Conservation (phyloP, 1,140 invertebrate genomes). For the Micrasema minimum region DNA sequence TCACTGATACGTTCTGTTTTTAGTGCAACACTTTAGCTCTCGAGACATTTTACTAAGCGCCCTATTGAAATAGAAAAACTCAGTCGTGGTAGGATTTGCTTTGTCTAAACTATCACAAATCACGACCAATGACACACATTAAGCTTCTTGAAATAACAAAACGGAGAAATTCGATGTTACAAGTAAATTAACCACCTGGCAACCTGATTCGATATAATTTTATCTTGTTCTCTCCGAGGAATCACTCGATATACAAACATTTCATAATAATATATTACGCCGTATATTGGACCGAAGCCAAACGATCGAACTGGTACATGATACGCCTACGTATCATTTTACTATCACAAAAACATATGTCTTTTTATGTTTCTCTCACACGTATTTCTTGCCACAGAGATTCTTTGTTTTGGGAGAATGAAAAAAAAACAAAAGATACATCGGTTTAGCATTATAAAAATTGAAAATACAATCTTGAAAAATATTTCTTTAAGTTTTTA, state of each 20-base stretch:
- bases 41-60: too few species aligned
- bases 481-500: too few species aligned
- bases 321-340: constrained; percentile 23
- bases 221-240: constrained; percentile 6
- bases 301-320: not conserved
- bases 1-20: too few species aligned
- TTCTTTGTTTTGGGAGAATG: not conserved
- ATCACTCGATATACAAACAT: constrained; percentile 9
- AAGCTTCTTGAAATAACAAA: too few species aligned
- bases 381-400: not conserved
- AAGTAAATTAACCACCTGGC: not conserved
- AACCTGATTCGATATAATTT: not conserved
- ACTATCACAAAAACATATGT: not conserved
- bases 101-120: too few species aligned
- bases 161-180: too few species aligned
- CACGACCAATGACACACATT: too few species aligned
- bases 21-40: too few species aligned
- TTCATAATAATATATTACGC: constrained; percentile 2
- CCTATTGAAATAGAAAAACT: too few species aligned
- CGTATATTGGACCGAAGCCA: constrained; percentile 19
- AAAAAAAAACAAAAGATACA: constrained; percentile 7
- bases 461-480: too few species aligned
- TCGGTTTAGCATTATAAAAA: constrained; percentile 1
- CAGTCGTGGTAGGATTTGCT: too few species aligned
- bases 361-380: not conserved